A percentile compares a stretch with the other conserved stretches of the same genome.
Conservation (phyloP, 2,888 invertebrate genomes). For the Schrankia costaestrigalis region DNA sequence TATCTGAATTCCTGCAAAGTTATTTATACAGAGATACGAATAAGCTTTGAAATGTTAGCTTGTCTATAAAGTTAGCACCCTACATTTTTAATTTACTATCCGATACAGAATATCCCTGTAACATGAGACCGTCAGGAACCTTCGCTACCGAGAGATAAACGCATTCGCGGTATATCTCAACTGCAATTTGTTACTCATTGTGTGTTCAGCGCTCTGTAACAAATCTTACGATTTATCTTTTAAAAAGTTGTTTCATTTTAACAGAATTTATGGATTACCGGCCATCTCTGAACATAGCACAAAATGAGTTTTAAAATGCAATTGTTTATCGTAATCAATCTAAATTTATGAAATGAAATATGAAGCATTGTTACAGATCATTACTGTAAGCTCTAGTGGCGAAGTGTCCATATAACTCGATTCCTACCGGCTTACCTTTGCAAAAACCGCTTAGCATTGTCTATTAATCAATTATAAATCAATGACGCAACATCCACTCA, state of each 20-base stretch:
- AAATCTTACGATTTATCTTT: constrained; percentile 34
- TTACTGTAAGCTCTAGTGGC: too few relatives aligned
- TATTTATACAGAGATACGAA: too few relatives aligned
- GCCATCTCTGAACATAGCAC: constrained; percentile 14
- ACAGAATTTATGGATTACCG: constrained; percentile 18
- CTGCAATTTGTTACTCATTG: constrained; percentile 59
- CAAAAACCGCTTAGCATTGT: too few relatives aligned
- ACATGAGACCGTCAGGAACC: constrained; percentile 27
- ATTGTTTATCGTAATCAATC: constrained; percentile 8
- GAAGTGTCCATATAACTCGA: too few relatives aligned
- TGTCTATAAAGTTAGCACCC: background rate
- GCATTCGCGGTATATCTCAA: constrained; percentile 33
- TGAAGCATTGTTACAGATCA: too few relatives aligned
- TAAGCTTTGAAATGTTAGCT: background rate
- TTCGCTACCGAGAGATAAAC: constrained; percentile 40
- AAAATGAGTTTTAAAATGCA: constrained; percentile 19
- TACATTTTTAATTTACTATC: constrained; percentile 24
- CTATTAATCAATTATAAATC: too few relatives aligned
- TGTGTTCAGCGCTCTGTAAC: constrained; percentile 29
- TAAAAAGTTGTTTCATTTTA: constrained; percentile 19
- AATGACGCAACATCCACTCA: too few relatives aligned
- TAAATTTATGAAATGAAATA: background rate
- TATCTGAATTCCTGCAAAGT: too few relatives aligned
- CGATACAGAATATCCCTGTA: constrained; percentile 22
- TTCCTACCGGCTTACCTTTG: too few relatives aligned